phyloP scores from a whole-genome alignment of 1,140 invertebrate species.

The Ptiloglossa arizonensis region DNA sequence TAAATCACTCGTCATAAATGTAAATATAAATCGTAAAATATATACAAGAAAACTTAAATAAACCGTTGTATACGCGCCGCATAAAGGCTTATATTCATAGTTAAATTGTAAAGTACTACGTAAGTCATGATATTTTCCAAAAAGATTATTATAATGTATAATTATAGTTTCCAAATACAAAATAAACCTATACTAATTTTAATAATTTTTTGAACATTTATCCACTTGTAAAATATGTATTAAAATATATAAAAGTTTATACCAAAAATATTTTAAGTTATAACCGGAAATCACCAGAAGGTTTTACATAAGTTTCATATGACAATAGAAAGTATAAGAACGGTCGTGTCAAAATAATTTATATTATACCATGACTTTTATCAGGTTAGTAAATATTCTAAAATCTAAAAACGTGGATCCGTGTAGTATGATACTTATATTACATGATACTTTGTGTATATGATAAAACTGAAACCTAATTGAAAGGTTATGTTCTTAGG shows the following conservation, averaged over 20 bases:
- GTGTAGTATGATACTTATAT: conserved; percentile 50
- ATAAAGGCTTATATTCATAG: neutral
- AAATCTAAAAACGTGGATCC: conserved; percentile 20
- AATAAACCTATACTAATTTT: neutral
- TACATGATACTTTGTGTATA: neutral
- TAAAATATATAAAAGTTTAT: neutral
- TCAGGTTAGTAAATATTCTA: conserved; percentile 51
- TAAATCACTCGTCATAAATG: neutral
- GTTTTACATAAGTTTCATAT: conserved; percentile 43
- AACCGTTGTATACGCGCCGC: neutral
- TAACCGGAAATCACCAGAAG: neutral
- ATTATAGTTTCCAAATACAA: neutral
- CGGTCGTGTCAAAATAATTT: conserved; percentile 15
- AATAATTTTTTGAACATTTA: neutral
- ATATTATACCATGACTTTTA: conserved; percentile 40
- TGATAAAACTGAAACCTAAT: neutral
- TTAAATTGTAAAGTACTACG: too few species aligned
- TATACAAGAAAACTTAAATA: neutral
- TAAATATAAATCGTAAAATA: neutral
- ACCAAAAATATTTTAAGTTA: neutral
- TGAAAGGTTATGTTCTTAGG: conserved; percentile 63
- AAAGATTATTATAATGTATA: neutral
- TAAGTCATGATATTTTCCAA: neutral
- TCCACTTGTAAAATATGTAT: neutral
- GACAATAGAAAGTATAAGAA: neutral